Conservation (phyloP, 2,113 vertebrate species). For the Coptodon bakossiorum region DNA sequence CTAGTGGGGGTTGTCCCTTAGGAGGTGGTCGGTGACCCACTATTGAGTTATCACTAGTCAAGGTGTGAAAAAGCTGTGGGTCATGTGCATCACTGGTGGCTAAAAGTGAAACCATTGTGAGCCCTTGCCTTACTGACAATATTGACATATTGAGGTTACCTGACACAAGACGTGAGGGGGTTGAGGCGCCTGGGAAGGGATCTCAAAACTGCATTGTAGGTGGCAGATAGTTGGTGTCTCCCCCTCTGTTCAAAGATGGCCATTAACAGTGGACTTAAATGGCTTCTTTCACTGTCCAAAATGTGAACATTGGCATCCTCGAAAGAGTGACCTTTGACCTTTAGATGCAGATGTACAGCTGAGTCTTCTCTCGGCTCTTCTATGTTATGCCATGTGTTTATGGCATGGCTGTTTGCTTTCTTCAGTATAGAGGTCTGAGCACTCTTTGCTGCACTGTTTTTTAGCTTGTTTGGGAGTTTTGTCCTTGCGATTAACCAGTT, state of each 20-base stretch:
- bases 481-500: background rate
- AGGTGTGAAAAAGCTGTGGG: background rate
- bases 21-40: background rate
- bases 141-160: background rate
- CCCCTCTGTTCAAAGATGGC: background rate
- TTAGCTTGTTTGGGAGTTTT: background rate
- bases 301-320: background rate
- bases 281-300: background rate
- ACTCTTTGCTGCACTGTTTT: background rate
- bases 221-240: background rate
- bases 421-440: background rate
- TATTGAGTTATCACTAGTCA: background rate
- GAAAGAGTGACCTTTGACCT: background rate
- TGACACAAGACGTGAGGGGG: background rate
- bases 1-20: background rate
- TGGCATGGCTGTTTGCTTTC: background rate
- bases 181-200: background rate
- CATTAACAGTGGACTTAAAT: background rate
- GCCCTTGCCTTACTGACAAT: background rate
- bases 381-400: background rate
- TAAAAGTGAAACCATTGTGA: background rate
- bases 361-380: background rate
- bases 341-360: background rate
- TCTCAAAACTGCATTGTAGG: background rate
- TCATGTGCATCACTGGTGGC: background rate